Percentiles rank a stretch among this genome's conserved stretches.
phyloP scores from a whole-genome alignment of 1,140 invertebrate genomes.

The Hylyphantes graminicola region DNA sequence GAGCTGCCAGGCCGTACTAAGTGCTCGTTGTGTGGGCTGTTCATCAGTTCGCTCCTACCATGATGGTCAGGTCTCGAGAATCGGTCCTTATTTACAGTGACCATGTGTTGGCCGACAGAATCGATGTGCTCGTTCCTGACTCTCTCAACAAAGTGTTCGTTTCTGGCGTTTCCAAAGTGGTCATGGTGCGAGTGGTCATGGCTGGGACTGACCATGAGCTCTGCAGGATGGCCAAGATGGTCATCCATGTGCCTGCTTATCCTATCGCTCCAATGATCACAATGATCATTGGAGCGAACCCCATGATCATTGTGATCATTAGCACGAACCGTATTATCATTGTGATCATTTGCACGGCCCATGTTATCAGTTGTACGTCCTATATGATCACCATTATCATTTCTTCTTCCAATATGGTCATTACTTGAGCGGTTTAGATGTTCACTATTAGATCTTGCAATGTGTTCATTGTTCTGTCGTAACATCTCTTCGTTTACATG shows the following conservation, averaged over 20 bases:
- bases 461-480: conserved; percentile 33
- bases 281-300: not conserved
- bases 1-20: conserved; percentile 23
- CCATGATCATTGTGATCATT: conserved; percentile 9
- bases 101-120: conserved; percentile 31
- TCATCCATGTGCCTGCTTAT: conserved; percentile 30
- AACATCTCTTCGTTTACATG: conserved; percentile 55
- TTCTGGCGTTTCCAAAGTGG: conserved; percentile 41
- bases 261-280: conserved; percentile 16
- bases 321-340: conserved; percentile 35
- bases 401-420: conserved; percentile 23
- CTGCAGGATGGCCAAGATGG: conserved; percentile 33
- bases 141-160: conserved; percentile 49
- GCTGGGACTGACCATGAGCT: conserved; percentile 50
- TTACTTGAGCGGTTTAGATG: conserved; percentile 26
- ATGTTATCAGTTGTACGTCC: conserved; percentile 37
- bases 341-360: conserved; percentile 10
- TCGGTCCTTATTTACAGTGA: conserved; percentile 52
- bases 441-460: conserved; percentile 30
- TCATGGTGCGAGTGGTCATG: conserved; percentile 56
- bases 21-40: conserved; percentile 50
- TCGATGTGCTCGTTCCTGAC: conserved; percentile 49
- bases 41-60: conserved; percentile 46
- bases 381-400: conserved; percentile 40
- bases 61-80: conserved; percentile 51